phyloP scores from a whole-genome alignment of 2,888 invertebrate species.

The Microctonus hyperodae region DNA sequence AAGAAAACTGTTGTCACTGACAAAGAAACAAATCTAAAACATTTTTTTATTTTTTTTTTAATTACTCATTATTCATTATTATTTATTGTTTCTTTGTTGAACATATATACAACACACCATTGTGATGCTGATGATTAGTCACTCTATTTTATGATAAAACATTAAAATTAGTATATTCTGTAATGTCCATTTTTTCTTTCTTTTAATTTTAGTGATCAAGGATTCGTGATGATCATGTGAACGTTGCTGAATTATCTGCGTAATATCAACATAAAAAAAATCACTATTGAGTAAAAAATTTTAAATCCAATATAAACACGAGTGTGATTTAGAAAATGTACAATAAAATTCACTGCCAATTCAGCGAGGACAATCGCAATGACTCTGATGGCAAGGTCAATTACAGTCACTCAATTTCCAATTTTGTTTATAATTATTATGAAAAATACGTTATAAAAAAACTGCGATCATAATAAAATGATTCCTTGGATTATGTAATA shows the following conservation, averaged over 20 bases:
- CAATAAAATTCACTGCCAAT: background rate
- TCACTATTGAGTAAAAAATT: background rate
- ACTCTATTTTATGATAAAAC: background rate
- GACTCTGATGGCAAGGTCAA: background rate
- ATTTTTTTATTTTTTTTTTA: background rate
- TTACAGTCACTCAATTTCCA: background rate
- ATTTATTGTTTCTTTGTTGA: background rate
- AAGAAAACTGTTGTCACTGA: conserved; percentile 27
- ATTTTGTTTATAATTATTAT: conserved; percentile 11
- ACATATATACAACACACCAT: conserved; percentile 28
- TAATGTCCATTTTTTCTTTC: background rate
- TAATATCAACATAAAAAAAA: background rate
- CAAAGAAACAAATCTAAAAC: conserved; percentile 20
- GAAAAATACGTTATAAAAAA: background rate
- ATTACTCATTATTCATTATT: background rate
- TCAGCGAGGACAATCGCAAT: background rate
- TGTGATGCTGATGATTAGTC: conserved; percentile 35
- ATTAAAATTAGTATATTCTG: background rate
- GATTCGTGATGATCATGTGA: background rate
- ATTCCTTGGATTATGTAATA: background rate
- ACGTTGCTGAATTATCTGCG: background rate
- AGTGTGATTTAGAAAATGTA: background rate
- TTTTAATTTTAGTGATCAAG: conserved; percentile 9
- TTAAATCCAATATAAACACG: background rate
- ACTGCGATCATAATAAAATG: background rate